These are phyloP conservation scores for Maccullochella peelii DNA, from an alignment of 2,113 vertebrate species.

Conservation along the genomic window DNA sequence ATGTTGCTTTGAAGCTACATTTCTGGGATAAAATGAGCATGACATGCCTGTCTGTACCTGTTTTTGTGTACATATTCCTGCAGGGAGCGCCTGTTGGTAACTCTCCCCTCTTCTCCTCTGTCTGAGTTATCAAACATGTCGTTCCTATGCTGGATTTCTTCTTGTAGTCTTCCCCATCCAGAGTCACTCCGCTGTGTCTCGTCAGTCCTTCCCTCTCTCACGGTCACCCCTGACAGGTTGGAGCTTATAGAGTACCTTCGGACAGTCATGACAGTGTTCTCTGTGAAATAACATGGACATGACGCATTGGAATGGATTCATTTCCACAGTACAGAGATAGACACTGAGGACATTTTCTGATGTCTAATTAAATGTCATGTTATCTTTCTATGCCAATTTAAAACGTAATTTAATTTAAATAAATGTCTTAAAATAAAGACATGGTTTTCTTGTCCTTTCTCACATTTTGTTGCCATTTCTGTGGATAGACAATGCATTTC, in stretches of 20 bases:
- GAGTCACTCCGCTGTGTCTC: conserved; percentile 25
- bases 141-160: conserved; percentile 55
- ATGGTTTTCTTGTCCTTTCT: not conserved
- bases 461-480: not conserved
- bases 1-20: not conserved
- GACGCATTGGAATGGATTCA: not conserved
- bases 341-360: not conserved
- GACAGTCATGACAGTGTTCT: conserved; percentile 91
- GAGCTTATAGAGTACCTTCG: conserved; percentile 88
- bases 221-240: conserved; percentile 63
- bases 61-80: conserved; percentile 84
- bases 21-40: not conserved
- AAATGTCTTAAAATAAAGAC: not conserved
- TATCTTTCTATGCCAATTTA: not conserved
- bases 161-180: conserved; percentile 74
- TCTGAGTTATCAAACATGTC: conserved; percentile 27
- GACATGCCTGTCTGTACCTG: conserved; percentile 80
- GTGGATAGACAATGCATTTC: not conserved
- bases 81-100: conserved; percentile 78
- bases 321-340: not conserved
- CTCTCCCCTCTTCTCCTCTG: conserved; percentile 46
- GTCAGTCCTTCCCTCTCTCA: conserved; percentile 61
- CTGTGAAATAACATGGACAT: conserved; percentile 73
- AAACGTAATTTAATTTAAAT: too few relatives aligned
- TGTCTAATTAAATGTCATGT: not conserved